A percentile compares a stretch with the other conserved stretches of the same genome.
Evolutionary conservation across 2,888 invertebrate genomes (phyloP).

Genomic region (Neoscelio sp.): DNA sequence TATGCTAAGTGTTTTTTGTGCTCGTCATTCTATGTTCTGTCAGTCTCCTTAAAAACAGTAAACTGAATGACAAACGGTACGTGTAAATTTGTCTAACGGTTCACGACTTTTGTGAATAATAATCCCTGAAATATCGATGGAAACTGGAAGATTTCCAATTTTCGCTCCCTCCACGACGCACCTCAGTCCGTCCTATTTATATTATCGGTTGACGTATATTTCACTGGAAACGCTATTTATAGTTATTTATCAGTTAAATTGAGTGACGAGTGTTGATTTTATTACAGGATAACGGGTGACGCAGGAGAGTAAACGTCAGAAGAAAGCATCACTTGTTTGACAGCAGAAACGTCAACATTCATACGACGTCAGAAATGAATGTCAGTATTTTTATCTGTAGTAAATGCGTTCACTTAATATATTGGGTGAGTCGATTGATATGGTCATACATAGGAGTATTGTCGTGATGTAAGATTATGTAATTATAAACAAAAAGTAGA

Average conservation of each 20-base stretch:
- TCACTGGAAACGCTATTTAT: not conserved
- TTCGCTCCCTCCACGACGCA: conserved; percentile 14
- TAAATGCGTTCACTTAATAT: not conserved
- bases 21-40: too few relatives aligned
- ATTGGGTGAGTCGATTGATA: conserved; percentile 16
- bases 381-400: conserved; percentile 1
- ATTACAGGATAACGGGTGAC: too few relatives aligned
- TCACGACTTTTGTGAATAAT: too few relatives aligned
- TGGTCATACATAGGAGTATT: not conserved
- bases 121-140: conserved; percentile 13
- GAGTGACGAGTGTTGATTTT: too few relatives aligned
- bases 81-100: too few relatives aligned
- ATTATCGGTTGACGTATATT: conserved; percentile 1
- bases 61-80: too few relatives aligned
- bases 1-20: too few relatives aligned
- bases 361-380: conserved; percentile 23
- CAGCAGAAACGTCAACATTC: conserved; percentile 17
- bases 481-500: not conserved
- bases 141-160: conserved; percentile 29
- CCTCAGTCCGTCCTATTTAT: conserved; percentile 34
- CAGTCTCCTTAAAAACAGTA: too few relatives aligned
- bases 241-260: too few relatives aligned
- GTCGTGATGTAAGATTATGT: not conserved
- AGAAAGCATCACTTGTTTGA: conserved; percentile 5
- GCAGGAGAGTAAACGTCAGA: not conserved